Evolutionary conservation across 2,113 vertebrate species (phyloP), one percentile per base, ranked within the genome.

Genomic region (Clupea harengus): DNA sequence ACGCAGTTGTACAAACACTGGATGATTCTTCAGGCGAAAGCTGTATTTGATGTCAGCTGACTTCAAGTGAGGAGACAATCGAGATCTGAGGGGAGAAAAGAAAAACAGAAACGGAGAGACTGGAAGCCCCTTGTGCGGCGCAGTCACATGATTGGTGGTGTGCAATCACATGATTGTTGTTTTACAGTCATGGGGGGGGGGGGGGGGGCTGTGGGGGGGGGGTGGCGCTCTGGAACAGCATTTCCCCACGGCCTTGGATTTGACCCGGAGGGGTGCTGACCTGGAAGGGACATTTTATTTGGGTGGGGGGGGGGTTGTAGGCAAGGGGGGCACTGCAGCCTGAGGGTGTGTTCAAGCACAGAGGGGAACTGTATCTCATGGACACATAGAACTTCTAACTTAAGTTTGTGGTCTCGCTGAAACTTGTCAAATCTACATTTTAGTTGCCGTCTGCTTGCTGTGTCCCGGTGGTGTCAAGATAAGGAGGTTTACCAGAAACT

Each of bases 71-170:
- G 78, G 86, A 89, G 92, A 87, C 86, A 88, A 85, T 88, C 87
- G 45, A 88, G 88, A 92, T 20, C 32, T 4, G 64, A 0, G n/a
- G n/a, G 28, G 64, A 32, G 64, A 4, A 2, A 32, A 11, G 25
- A 7, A 15, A 72, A 32, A 32, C n/a, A 87, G 72, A 18, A 60
- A 83, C 13, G 0, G 81, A 80, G 72, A 28, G 86, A 92, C 85
- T 93, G 83, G 49, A 84, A 90, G 84, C 86, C 86, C 49, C 87
- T 10, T 89, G 90, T 90, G 85, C 90, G 89, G 85, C 86, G 83
- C 88, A 92, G 90, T 93, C 92, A 88, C 85, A 90, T 75, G 83
- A 85, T 52, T 17, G 39, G 54, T 87, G 3, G 25, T 67, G 52
- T 81, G 82, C 54, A 82, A 46, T 82, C 81, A 15, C 39, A 39